phyloP scores from a whole-genome alignment of 2,113 vertebrate species.

The Clupea harengus region DNA sequence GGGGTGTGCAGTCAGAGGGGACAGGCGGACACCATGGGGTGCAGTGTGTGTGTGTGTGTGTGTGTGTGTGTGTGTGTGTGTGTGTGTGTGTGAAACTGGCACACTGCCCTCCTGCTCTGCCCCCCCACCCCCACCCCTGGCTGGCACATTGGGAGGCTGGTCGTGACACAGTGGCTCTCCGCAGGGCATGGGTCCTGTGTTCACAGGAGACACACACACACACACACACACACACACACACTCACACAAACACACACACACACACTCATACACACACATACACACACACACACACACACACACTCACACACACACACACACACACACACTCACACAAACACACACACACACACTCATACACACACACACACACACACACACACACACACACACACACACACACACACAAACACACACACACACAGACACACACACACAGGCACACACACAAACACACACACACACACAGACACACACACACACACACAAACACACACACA shows the following conservation, averaged over 20 bases:
- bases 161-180: too few species aligned
- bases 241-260: neutral
- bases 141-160: neutral
- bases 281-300: neutral
- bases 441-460: too few species aligned
- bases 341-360: neutral
- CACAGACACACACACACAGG: too few species aligned
- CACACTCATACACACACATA: neutral
- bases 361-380: neutral
- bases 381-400: too few species aligned
- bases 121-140: neutral
- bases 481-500: too few species aligned
- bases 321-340: neutral
- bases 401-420: too few species aligned
- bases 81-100: neutral
- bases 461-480: too few species aligned
- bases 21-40: constrained; percentile 40
- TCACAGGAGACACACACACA: neutral
- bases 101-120: neutral
- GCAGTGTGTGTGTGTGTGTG: constrained; percentile 21
- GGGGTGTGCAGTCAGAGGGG: constrained; percentile 26
- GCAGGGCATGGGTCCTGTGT: too few species aligned
- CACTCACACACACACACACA: neutral
- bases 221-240: neutral
- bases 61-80: constrained; percentile 4